These are phyloP conservation scores for Drosophila nr. fundita DNA, from an alignment of 2,888 invertebrate genomes.

Conservation along the genomic window DNA sequence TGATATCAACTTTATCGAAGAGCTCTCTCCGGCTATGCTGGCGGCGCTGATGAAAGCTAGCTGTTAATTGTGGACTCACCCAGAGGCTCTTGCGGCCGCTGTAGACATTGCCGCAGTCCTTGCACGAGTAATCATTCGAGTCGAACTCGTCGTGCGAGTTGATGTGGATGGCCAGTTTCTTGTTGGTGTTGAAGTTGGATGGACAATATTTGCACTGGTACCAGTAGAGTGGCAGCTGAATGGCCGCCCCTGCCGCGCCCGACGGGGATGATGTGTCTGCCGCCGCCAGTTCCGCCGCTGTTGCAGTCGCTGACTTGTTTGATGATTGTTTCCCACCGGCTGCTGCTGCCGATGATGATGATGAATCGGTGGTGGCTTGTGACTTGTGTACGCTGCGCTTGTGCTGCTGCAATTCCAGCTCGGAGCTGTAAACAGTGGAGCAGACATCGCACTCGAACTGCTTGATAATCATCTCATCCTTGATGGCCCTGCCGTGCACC, in stretches of 20 bases:
- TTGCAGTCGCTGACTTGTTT: background rate
- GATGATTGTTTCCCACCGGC: conserved; percentile 2
- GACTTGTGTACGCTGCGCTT: conserved; percentile 82
- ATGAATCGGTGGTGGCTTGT: conserved; percentile 10
- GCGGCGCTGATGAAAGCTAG: background rate
- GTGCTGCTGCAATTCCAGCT: conserved; percentile 82
- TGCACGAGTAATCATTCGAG: conserved; percentile 85
- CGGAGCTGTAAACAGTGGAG: conserved; percentile 83
- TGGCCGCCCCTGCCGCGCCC: background rate
- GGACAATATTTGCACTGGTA: conserved; percentile 85
- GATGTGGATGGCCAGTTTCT: conserved; percentile 85
- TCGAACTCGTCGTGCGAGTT: conserved; percentile 85
- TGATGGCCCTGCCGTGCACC: conserved; percentile 83
- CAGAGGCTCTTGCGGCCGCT: conserved; percentile 85
- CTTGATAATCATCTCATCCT: conserved; percentile 83
- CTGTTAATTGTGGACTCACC: conserved; percentile 68
- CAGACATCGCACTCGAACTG: conserved; percentile 85
- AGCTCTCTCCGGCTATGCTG: background rate
- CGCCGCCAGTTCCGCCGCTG: conserved; percentile 30
- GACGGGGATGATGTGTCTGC: conserved; percentile 21
- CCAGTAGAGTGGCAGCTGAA: conserved; percentile 81
- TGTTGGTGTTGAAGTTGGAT: conserved; percentile 85
- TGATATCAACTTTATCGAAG: background rate
- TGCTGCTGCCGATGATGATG: background rate
- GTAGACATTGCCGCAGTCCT: conserved; percentile 85